A percentile compares a stretch with the other conserved stretches of the same genome.
Evolutionary conservation across 2,888 invertebrate genomes (phyloP).

Genomic region (Philereme vetulata): DNA sequence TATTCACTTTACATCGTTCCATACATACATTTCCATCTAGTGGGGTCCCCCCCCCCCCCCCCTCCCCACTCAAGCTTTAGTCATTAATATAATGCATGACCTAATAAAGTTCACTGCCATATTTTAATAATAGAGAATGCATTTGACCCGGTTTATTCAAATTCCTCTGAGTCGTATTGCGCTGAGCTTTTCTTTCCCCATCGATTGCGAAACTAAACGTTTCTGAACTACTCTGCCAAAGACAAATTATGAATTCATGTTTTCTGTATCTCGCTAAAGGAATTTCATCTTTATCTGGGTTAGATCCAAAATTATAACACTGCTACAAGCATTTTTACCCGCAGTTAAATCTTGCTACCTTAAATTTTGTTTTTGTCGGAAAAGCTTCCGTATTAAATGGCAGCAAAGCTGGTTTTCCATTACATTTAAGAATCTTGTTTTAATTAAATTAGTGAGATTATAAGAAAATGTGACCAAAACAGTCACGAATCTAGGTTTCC

Average conservation of each 20-base stretch:
- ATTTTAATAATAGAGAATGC: constrained; percentile 10
- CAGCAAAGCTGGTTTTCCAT: constrained; percentile 10
- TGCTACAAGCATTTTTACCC: constrained; percentile 4
- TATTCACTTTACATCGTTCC: too few species aligned
- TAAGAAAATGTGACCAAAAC: constrained; percentile 40
- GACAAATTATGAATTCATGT: constrained; percentile 13
- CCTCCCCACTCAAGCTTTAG: too few species aligned
- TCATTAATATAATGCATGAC: background rate
- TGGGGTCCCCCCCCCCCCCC: too few species aligned
- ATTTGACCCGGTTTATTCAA: constrained; percentile 18
- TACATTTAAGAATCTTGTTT: constrained; percentile 9
- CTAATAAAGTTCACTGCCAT: constrained; percentile 1
- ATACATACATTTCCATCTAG: too few species aligned
- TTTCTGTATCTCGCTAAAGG: constrained; percentile 14
- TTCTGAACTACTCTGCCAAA: constrained; percentile 7
- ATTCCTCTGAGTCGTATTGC: constrained; percentile 23
- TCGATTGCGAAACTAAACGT: constrained; percentile 25
- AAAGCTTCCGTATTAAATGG: constrained; percentile 9
- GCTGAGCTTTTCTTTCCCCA: constrained; percentile 27
- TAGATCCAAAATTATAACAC: constrained; percentile 8
- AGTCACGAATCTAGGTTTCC: constrained; percentile 47
- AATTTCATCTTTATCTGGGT: constrained; percentile 14
- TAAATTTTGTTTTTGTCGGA: background rate
- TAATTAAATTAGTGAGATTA: constrained; percentile 32
- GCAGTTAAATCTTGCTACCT: constrained; percentile 9